These are phyloP conservation scores for Diadema setosum DNA, from an alignment of 35 echinoderm and acorn worm species.

Conservation along the genomic window DNA sequence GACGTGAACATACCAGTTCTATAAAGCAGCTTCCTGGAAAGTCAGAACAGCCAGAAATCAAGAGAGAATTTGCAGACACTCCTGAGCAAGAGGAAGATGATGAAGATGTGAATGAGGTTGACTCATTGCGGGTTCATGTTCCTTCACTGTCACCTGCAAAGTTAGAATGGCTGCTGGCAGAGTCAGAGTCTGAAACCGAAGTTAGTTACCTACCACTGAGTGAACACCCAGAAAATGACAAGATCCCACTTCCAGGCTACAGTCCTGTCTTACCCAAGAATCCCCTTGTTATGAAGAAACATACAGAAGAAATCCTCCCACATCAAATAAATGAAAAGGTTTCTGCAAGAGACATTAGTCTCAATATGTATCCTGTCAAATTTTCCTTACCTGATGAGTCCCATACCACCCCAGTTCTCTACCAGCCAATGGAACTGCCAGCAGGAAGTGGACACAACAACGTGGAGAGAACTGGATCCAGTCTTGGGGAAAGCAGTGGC, in stretches of 20 bases:
- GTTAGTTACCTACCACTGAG: neutral
- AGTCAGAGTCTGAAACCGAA: slow-evolving; percentile 15
- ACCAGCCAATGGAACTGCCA: neutral
- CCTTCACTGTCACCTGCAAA: slow-evolving; percentile 46
- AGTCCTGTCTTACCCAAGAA: neutral
- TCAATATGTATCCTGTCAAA: neutral
- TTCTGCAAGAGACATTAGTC: neutral
- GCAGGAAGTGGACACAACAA: neutral
- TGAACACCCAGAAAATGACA: neutral
- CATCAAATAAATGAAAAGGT: neutral
- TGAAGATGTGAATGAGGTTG: neutral
- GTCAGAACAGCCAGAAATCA: neutral
- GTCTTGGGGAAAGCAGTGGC: neutral
- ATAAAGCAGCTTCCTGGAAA: neutral
- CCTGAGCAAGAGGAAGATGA: neutral
- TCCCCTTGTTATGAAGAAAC: neutral
- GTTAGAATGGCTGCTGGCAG: slow-evolving; percentile 38
- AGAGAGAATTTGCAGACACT: neutral
- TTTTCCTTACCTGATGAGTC: neutral
- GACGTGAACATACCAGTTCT: neutral
- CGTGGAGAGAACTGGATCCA: neutral
- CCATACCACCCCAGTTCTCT: neutral
- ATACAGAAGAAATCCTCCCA: neutral
- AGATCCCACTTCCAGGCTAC: neutral
- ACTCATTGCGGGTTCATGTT: slow-evolving; percentile 10